These are phyloP conservation scores for Meganola albula DNA, from an alignment of 2,888 invertebrate genomes.

Conservation along the genomic window DNA sequence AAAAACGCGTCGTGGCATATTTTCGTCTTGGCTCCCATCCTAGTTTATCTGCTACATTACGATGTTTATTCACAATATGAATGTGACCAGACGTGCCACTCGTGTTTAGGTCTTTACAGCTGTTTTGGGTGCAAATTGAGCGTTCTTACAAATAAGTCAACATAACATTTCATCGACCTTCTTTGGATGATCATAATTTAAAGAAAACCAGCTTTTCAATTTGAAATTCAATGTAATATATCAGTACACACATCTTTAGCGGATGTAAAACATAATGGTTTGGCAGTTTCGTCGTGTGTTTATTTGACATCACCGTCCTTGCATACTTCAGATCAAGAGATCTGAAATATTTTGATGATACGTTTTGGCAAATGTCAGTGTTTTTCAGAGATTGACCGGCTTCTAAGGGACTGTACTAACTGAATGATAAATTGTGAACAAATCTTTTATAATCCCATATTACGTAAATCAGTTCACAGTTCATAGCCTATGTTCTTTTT, in stretches of 20 bases:
- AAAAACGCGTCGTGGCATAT: constrained; percentile 77
- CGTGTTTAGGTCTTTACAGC: constrained; percentile 48
- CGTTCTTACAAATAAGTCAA: constrained; percentile 27
- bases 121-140: constrained; percentile 35
- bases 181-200: constrained; percentile 8
- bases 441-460: too few species aligned
- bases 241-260: constrained; percentile 19
- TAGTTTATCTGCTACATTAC: constrained; percentile 78
- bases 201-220: too few species aligned
- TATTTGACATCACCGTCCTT: constrained; percentile 37
- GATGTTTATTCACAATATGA: constrained; percentile 78
- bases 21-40: constrained; percentile 78
- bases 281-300: constrained; percentile 28
- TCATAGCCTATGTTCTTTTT: too few species aligned
- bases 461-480: too few species aligned
- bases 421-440: constrained; percentile 21
- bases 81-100: constrained; percentile 68
- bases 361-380: constrained; percentile 42
- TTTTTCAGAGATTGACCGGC: constrained; percentile 36
- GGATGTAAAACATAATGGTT: constrained; percentile 17
- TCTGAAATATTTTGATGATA: constrained; percentile 36
- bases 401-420: constrained; percentile 35
- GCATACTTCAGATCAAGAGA: constrained; percentile 34
- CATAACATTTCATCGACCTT: constrained; percentile 11
- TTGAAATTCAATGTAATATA: too few species aligned